Evolutionary conservation across 2,888 invertebrate genomes (phyloP).

Genomic region (Zygothrica quintamaculata): DNA sequence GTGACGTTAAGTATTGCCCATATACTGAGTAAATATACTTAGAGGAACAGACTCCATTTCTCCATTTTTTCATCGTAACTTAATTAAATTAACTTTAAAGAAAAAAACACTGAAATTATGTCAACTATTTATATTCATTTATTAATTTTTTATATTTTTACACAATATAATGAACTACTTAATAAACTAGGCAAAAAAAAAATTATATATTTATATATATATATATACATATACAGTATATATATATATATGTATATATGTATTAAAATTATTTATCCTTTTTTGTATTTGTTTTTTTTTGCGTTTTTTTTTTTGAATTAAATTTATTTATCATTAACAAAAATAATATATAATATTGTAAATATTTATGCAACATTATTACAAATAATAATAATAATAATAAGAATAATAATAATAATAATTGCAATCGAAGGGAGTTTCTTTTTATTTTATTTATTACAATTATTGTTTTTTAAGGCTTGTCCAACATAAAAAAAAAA

Average conservation of each 20-base stretch:
- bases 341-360: conserved; percentile 13
- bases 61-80: no score
- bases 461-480: conserved; percentile 18
- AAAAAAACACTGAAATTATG: not conserved
- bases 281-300: conserved; percentile 31
- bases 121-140: conserved; percentile 72
- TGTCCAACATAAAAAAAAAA: conserved; percentile 41
- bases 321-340: conserved; percentile 13
- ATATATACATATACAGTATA: conserved; percentile 23
- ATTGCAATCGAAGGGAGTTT: conserved; percentile 56
- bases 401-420: conserved; percentile 42
- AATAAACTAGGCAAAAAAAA: conserved; percentile 67
- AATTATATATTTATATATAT: conserved; percentile 30
- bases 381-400: conserved; percentile 40
- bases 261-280: conserved; percentile 37
- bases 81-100: conserved; percentile 2
- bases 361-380: conserved; percentile 35
- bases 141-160: conserved; percentile 75
- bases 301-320: conserved; percentile 35
- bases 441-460: not conserved
- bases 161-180: conserved; percentile 79
- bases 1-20: no score
- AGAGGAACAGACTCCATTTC: no score
- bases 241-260: conserved; percentile 26
- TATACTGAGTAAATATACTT: no score